Evolutionary conservation across 2,113 vertebrate species (phyloP).

Genomic region (Melanerpes aurifrons): DNA sequence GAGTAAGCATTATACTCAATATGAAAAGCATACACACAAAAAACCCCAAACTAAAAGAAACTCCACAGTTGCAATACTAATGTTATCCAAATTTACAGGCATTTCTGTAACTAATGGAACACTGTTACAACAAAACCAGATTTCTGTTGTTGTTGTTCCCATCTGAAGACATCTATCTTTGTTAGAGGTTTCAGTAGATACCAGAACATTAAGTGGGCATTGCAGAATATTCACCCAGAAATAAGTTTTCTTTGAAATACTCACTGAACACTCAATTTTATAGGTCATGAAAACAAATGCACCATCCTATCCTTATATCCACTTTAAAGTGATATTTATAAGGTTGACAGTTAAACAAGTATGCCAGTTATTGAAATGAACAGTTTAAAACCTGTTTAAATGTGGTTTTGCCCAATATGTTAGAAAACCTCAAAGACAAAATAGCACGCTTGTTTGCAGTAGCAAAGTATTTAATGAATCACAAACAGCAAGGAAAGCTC

Average conservation of each 20-base stretch:
- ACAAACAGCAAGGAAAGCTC: not conserved
- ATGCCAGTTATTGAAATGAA: not conserved
- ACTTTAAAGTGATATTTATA: not conserved
- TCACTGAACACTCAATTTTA: not conserved
- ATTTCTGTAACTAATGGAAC: not conserved
- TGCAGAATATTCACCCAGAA: not conserved
- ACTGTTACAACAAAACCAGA: not conserved
- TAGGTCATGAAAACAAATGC: not conserved
- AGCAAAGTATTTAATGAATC: not conserved
- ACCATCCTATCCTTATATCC: not conserved
- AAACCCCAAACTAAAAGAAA: not conserved
- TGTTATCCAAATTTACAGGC: not conserved
- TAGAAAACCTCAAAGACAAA: not conserved
- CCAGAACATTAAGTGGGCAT: not conserved
- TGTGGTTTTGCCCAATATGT: not conserved
- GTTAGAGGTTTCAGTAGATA: not conserved
- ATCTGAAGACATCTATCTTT: not conserved
- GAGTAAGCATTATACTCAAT: not conserved
- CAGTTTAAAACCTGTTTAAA: not conserved
- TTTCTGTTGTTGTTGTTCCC: not conserved
- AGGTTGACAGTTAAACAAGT: not conserved
- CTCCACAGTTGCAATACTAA: not conserved
- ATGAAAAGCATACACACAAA: not conserved
- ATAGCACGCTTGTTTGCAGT: not conserved
- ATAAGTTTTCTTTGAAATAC: not conserved